Evolutionary conservation across 2,113 vertebrate species (phyloP).

Genomic region (Motacilla alba): DNA sequence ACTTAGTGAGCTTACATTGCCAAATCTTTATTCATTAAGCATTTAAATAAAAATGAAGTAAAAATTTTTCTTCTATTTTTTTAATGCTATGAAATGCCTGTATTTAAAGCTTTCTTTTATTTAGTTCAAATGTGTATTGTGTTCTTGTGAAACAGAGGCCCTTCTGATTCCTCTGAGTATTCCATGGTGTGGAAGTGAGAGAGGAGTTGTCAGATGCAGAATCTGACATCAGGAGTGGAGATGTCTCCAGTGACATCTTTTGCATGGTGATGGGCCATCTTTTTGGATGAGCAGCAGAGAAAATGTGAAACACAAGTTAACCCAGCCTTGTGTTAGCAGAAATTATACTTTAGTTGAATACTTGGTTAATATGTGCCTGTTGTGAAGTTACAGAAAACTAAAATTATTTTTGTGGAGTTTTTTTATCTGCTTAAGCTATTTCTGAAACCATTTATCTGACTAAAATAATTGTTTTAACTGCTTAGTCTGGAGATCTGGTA

Average conservation of each 20-base stretch:
- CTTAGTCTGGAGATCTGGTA: neutral
- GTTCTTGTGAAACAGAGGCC: neutral
- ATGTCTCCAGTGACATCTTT: neutral
- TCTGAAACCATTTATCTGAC: neutral
- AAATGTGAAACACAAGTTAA: neutral
- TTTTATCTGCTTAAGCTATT: neutral
- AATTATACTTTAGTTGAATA: neutral
- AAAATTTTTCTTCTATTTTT: neutral
- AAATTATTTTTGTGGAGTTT: neutral
- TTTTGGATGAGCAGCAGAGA: neutral
- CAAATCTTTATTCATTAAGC: neutral
- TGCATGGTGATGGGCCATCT: neutral
- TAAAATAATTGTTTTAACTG: neutral
- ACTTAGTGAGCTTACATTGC: neutral
- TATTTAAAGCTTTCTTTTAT: neutral
- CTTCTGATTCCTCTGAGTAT: neutral
- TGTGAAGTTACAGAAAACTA: neutral
- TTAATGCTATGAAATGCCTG: neutral
- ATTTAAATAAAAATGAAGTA: neutral
- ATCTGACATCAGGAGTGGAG: neutral
- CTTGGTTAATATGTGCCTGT: neutral
- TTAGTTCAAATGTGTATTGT: neutral
- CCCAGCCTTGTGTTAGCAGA: neutral
- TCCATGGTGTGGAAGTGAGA: neutral
- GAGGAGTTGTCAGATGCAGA: neutral